These are phyloP conservation scores for Xiphophorus hellerii DNA, from an alignment of 2,113 vertebrate species.

Conservation along the genomic window DNA sequence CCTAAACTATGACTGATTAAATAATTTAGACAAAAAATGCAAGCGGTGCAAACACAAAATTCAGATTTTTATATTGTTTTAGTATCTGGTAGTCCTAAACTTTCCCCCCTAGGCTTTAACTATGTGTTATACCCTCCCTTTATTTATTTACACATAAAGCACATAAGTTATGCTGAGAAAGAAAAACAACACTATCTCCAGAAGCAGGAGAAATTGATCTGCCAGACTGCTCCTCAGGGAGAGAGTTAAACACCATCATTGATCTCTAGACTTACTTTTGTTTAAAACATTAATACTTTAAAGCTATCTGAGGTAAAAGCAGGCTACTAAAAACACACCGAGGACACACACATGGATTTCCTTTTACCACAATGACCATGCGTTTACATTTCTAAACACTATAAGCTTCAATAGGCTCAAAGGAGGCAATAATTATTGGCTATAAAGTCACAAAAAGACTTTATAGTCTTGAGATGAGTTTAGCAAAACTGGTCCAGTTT, in stretches of 20 bases:
- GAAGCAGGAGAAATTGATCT: neutral
- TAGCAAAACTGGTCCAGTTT: neutral
- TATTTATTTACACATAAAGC: neutral
- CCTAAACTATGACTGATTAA: neutral
- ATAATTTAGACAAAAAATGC: neutral
- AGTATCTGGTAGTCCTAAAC: neutral
- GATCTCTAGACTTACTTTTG: neutral
- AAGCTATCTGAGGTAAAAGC: neutral
- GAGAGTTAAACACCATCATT: neutral
- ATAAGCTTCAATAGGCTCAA: too few relatives aligned
- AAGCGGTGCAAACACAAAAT: neutral
- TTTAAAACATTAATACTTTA: neutral
- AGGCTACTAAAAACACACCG: neutral
- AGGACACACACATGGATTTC: neutral
- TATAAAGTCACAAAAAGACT: conserved; percentile 40
- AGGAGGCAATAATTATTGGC: conserved; percentile 36
- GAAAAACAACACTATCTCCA: neutral
- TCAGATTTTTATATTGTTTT: neutral
- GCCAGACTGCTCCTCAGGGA: neutral
- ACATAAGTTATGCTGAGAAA: neutral
- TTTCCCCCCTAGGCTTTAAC: too few relatives aligned
- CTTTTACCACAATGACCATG: neutral
- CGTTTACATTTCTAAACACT: neutral
- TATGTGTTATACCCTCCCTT: neutral
- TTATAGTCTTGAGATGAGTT: conserved; percentile 20